These are phyloP conservation scores for Caenorhabditis sp. DNA, from an alignment of 2,888 invertebrate genomes.

Conservation along the genomic window DNA sequence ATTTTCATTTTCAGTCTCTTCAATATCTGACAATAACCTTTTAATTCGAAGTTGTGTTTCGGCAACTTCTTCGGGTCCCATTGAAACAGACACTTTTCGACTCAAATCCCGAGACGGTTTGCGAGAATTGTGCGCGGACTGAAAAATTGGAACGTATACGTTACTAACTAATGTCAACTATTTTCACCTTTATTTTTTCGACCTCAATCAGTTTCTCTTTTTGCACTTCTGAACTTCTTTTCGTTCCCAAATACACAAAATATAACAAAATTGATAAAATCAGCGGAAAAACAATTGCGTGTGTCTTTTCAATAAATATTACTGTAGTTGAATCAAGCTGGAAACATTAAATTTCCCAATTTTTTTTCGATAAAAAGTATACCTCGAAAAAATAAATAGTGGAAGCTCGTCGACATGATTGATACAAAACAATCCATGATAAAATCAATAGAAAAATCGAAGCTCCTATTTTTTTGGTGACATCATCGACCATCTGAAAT, in stretches of 20 bases:
- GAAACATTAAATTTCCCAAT: background rate
- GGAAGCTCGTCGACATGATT: conserved; percentile 46
- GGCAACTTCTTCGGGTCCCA: conserved; percentile 21
- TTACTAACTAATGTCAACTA: no score
- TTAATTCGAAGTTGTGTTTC: conserved; percentile 35
- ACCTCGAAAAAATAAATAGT: conserved; percentile 62
- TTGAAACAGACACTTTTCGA: conserved; percentile 25
- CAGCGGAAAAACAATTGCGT: conserved; percentile 47
- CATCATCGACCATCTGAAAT: conserved; percentile 20
- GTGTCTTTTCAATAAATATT: conserved; percentile 43
- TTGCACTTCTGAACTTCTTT: conserved; percentile 33
- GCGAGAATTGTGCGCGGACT: conserved; percentile 30
- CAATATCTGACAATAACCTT: conserved; percentile 51
- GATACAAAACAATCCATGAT: conserved; percentile 45
- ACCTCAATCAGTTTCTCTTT: conserved; percentile 19
- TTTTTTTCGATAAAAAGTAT: background rate
- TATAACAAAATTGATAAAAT: conserved; percentile 44
- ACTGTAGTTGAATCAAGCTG: conserved; percentile 52
- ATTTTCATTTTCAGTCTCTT: conserved; percentile 48
- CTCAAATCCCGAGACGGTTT: conserved; percentile 39
- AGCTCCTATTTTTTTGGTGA: conserved; percentile 39
- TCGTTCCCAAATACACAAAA: conserved; percentile 50
- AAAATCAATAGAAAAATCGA: conserved; percentile 39
- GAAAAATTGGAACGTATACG: conserved; percentile 13
- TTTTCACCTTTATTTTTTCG: conserved; percentile 31